phyloP scores from a whole-genome alignment of 2,888 invertebrate species.

The Xylota sylvarum region DNA sequence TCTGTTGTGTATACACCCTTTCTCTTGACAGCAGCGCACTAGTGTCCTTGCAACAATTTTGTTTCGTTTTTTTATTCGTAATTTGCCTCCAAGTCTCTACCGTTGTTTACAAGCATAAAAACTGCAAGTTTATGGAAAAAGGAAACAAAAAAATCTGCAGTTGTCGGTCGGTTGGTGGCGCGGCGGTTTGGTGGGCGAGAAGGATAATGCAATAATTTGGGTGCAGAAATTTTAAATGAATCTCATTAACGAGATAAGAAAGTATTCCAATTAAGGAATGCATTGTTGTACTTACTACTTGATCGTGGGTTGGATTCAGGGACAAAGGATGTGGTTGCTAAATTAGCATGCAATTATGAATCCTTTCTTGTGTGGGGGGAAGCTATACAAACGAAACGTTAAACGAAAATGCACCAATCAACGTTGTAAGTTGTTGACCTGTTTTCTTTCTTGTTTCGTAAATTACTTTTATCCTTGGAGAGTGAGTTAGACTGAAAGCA shows the following conservation, averaged over 20 bases:
- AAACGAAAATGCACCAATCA: background rate
- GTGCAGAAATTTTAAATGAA: slow-evolving; percentile 44
- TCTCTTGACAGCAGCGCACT: background rate
- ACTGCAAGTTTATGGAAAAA: slow-evolving; percentile 9
- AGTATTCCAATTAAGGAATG: slow-evolving; percentile 37
- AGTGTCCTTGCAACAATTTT: slow-evolving; percentile 33
- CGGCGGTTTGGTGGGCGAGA: background rate
- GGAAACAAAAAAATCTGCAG: slow-evolving; percentile 11
- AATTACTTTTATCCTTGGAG: background rate
- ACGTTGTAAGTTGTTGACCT: background rate
- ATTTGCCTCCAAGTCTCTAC: slow-evolving; percentile 30
- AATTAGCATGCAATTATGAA: slow-evolving; percentile 37
- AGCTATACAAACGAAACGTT: background rate
- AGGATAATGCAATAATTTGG: slow-evolving; percentile 50
- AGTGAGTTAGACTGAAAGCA: background rate
- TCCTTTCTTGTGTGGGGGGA: slow-evolving; percentile 6
- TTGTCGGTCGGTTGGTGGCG: background rate
- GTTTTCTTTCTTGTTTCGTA: background rate
- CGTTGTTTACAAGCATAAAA: slow-evolving; percentile 9
- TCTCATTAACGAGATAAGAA: slow-evolving; percentile 42
- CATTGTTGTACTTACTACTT: slow-evolving; percentile 16
- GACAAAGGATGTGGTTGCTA: background rate
- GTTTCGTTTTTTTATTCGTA: slow-evolving; percentile 11
- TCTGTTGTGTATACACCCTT: background rate
- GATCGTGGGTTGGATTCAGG: background rate